These are phyloP conservation scores for Notoglanidium macrostoma DNA, from an alignment of 2,797 vertebrate species.

Conservation along the genomic window DNA sequence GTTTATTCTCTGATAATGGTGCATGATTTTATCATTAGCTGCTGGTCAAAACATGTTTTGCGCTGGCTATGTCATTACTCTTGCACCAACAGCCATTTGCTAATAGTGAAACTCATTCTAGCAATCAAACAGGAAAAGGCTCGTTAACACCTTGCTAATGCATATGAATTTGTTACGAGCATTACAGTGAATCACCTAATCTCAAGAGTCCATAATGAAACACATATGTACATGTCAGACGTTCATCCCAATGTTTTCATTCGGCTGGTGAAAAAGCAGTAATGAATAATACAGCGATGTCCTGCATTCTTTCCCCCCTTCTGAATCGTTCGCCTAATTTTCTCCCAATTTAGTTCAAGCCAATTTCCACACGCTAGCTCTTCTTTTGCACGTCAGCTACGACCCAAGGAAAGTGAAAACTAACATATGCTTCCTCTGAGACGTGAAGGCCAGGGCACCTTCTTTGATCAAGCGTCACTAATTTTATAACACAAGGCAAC, in stretches of 20 bases:
- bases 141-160: constrained; percentile 18
- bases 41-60: constrained; percentile 39
- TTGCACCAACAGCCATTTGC: constrained; percentile 1
- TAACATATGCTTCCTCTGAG: background rate
- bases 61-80: background rate
- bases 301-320: background rate
- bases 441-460: background rate
- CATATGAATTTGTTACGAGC: background rate
- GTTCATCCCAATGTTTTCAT: background rate
- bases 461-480: background rate
- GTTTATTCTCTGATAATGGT: constrained; percentile 40
- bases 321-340: background rate
- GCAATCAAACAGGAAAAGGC: constrained; percentile 15
- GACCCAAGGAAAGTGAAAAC: background rate
- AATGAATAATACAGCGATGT: background rate
- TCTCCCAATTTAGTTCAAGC: background rate
- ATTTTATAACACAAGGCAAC: background rate
- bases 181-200: background rate
- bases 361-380: background rate
- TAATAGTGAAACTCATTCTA: background rate
- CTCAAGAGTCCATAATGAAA: background rate
- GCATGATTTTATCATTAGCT: constrained; percentile 43
- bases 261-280: background rate
- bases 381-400: background rate
- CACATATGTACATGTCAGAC: constrained; percentile 7